Evolutionary conservation across 2,797 vertebrate species (phyloP), one percentile per base, ranked within the genome.

Genomic region (Melopsittacus undulatus): DNA sequence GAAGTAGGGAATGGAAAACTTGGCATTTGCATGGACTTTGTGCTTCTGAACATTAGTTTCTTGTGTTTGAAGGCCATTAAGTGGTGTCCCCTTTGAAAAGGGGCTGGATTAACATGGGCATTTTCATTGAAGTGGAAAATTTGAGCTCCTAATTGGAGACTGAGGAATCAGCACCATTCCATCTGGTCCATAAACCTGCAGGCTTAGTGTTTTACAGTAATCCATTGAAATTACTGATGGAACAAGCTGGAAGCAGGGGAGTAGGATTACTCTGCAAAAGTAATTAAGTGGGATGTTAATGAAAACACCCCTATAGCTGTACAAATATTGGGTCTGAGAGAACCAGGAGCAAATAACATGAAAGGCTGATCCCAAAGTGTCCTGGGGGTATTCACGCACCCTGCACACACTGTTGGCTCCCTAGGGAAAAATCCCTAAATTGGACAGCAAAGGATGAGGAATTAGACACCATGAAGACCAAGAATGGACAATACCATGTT

Each of bases 51-150:
- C 67, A 89, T 24, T 3, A 27, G 21, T 57, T 63, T 81, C 21
- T 77, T 4, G 0, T 15, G 20, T 43, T 3, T 61, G 7, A 83
- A 19, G 14, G 4, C 18, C 57, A 43, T 12, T 0, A 3, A 70
- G 26, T 0, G 3, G 30, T 75, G 32, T 20, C 16, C 19, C 46
- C 46, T 68, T 78, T n/a, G 34, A 62, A 46, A 64, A 79, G 6
- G 8, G 21, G 48, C 52, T 0, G 27, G n/a, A 78, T 85, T 72
- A 78, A 61, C 32, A n/a, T 0, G 2, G 14, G n/a, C 15, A 51
- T 89, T 93, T 80, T 66, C 9, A 57, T 51, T 73, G 40, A 45
- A 63, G 20, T 10, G 52, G 22, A 72, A 49, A 26, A 72, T 7
- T 59, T 6, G 30, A 87, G 67, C 24, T 73, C 46, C 49, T 87